Evolutionary conservation across 2,888 invertebrate species (phyloP).

Genomic region (Cephus runcator): DNA sequence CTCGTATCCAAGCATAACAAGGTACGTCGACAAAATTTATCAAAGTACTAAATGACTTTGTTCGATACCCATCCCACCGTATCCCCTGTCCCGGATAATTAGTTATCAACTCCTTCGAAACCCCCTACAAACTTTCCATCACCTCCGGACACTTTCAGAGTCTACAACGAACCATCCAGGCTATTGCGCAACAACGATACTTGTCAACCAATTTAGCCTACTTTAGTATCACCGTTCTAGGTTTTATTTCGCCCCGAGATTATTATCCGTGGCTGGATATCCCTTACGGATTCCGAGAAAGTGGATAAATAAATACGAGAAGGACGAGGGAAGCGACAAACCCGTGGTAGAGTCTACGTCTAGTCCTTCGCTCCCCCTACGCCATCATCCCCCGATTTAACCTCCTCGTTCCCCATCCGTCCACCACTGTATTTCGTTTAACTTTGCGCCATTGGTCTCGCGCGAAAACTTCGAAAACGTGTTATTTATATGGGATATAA

Average conservation of each 20-base stretch:
- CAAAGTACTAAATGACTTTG: neutral
- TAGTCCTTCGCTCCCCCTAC: neutral
- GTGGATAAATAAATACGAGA: neutral
- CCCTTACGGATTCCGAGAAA: neutral
- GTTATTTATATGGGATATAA: constrained; percentile 29
- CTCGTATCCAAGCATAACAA: neutral
- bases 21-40: neutral
- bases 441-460: neutral
- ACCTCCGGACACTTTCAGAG: neutral
- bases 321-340: neutral
- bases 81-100: neutral
- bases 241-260: neutral
- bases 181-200: neutral
- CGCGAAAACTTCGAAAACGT: constrained; percentile 17
- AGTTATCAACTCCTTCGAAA: neutral
- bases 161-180: neutral
- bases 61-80: neutral
- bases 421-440: neutral
- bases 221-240: neutral
- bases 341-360: neutral
- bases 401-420: neutral
- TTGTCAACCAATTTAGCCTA: neutral
- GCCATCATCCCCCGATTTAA: neutral
- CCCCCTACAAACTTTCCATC: neutral
- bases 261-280: neutral